phyloP scores from a whole-genome alignment of 2,113 vertebrate genomes.

The Tupaia tana region DNA sequence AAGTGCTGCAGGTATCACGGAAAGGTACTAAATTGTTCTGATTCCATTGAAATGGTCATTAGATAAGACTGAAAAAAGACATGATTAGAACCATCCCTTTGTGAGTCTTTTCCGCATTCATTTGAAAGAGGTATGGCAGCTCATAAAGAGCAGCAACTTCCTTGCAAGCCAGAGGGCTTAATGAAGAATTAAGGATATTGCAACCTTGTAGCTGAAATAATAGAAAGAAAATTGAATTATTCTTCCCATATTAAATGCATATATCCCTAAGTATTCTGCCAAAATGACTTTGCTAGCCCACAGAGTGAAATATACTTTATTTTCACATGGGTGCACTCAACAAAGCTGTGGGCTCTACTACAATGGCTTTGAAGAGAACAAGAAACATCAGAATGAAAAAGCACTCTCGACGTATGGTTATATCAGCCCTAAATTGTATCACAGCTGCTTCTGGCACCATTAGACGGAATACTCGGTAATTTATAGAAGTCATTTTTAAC shows the following conservation, averaged over 20 bases:
- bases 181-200: conserved; percentile 86
- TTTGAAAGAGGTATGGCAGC: conserved; percentile 73
- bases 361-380: conserved; percentile 74
- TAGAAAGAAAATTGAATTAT: conserved; percentile 86
- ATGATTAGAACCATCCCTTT: conserved; percentile 77
- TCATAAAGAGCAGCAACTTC: conserved; percentile 75
- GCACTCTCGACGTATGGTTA: conserved; percentile 69
- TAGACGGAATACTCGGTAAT: conserved; percentile 86
- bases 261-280: conserved; percentile 82
- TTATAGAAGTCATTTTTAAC: conserved; percentile 86
- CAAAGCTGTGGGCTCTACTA: conserved; percentile 71
- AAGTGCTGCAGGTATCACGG: background rate
- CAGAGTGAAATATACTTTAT: conserved; percentile 82
- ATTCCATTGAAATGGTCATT: conserved; percentile 70
- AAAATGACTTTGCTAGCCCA: conserved; percentile 78
- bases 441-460: conserved; percentile 86
- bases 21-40: conserved; percentile 64
- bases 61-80: conserved; percentile 74
- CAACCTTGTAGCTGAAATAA: conserved; percentile 83
- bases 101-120: conserved; percentile 77
- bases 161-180: conserved; percentile 83
- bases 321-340: conserved; percentile 85
- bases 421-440: conserved; percentile 86
- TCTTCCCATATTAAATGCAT: conserved; percentile 84
- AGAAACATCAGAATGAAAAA: conserved; percentile 84